Conservation (phyloP, 1,140 invertebrate genomes). For the Maniola jurtina region DNA sequence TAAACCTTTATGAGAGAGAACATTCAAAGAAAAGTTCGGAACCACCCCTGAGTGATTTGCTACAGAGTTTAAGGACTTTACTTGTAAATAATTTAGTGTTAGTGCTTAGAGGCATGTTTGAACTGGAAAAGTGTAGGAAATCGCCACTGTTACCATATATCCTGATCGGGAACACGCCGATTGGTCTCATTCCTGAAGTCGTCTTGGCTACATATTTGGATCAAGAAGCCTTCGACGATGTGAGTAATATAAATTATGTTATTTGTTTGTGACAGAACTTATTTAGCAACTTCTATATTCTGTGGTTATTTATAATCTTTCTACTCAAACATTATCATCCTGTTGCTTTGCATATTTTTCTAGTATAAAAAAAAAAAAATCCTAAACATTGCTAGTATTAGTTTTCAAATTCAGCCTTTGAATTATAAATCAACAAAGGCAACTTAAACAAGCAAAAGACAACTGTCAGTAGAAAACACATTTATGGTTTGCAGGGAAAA, state of each 20-base stretch:
- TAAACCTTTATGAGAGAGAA: constrained; percentile 84
- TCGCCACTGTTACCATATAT: constrained; percentile 70
- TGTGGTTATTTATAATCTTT: no score
- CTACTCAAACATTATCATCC: no score
- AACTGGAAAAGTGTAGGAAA: constrained; percentile 60
- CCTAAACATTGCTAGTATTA: no score
- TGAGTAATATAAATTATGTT: constrained; percentile 30
- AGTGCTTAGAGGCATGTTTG: constrained; percentile 63
- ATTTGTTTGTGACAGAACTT: no score
- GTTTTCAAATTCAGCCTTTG: no score
- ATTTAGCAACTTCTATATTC: no score
- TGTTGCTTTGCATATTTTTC: no score
- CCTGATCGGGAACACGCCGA: constrained; percentile 62
- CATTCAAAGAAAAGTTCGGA: constrained; percentile 84
- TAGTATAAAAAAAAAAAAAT: no score
- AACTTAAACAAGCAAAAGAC: no score
- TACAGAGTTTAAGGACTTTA: constrained; percentile 65
- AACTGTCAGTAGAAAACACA: no score
- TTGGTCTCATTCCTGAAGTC: constrained; percentile 69
- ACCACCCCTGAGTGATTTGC: constrained; percentile 75
- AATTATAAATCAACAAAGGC: no score
- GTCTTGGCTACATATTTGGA: constrained; percentile 64
- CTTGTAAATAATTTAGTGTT: constrained; percentile 71
- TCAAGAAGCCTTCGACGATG: constrained; percentile 67
- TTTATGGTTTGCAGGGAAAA: no score